A percentile compares a stretch with the other conserved stretches of the same genome.
Conservation (phyloP, 2,113 vertebrate genomes). For the Echinops telfairi region DNA sequence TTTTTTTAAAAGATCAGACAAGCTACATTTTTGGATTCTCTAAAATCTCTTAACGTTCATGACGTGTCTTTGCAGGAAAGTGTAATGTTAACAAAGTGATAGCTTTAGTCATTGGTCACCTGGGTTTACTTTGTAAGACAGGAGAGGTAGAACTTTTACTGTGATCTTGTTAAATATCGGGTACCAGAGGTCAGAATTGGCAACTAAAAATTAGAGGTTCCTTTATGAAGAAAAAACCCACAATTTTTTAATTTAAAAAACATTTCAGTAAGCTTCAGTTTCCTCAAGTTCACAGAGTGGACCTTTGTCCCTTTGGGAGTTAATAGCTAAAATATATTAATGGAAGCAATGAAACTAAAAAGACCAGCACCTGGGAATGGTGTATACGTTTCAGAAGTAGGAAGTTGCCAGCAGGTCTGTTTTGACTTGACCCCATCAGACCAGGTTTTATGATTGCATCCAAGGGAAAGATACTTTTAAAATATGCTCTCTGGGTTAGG, state of each 20-base stretch:
- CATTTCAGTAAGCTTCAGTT: not conserved
- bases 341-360: conserved; percentile 11
- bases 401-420: not conserved
- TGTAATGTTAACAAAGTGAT: conserved; percentile 43
- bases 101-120: not conserved
- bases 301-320: conserved; percentile 53
- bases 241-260: not conserved
- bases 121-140: not conserved
- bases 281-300: conserved; percentile 40
- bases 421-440: conserved; percentile 9
- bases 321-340: conserved; percentile 49
- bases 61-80: conserved; percentile 47
- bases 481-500: not conserved
- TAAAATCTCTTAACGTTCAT: not conserved
- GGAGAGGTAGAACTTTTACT: conserved; percentile 25
- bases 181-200: conserved; percentile 51
- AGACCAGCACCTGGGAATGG: not conserved
- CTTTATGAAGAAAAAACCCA: conserved; percentile 50
- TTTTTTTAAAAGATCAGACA: not conserved
- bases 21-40: conserved; percentile 39
- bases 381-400: conserved; percentile 42
- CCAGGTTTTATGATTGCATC: not conserved
- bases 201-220: conserved; percentile 12
- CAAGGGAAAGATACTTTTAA: conserved; percentile 29
- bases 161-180: conserved; percentile 55